Conservation (phyloP, 2,888 invertebrate genomes). For the Tholera decimalis region DNA sequence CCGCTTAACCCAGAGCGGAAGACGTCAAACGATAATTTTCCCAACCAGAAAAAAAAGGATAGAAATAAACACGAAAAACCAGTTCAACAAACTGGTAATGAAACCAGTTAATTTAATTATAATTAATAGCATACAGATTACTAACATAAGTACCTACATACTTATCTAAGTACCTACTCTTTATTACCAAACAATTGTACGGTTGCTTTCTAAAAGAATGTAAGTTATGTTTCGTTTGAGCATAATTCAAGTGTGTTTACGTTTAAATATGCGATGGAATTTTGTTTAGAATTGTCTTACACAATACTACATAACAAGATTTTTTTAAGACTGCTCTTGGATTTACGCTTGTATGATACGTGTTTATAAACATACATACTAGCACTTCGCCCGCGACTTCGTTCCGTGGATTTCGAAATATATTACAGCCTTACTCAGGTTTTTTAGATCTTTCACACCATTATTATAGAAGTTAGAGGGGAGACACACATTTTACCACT, state of each 20-base stretch:
- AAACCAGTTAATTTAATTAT: slow-evolving; percentile 1
- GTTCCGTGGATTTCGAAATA: too few species aligned
- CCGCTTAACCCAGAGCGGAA: too few species aligned
- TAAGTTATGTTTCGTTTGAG: neutral
- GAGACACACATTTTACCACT: too few species aligned
- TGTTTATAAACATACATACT: too few species aligned
- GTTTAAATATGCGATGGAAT: neutral
- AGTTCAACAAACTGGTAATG: neutral
- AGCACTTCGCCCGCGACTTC: too few species aligned
- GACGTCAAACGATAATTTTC: too few species aligned
- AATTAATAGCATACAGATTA: slow-evolving; percentile 1
- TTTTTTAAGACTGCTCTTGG: too few species aligned
- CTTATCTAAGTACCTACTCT: neutral
- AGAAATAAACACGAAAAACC: neutral
- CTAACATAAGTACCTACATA: neutral
- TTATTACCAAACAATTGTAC: neutral
- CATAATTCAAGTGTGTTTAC: slow-evolving; percentile 2
- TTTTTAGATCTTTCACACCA: too few species aligned
- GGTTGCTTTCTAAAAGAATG: neutral
- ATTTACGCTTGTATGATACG: too few species aligned
- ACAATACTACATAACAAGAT: neutral
- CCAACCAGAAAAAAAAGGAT: too few species aligned
- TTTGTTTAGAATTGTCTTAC: neutral
- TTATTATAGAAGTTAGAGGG: too few species aligned
- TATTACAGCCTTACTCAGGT: too few species aligned